Percentiles rank a stretch among this genome's conserved stretches.
These are phyloP conservation scores for Scatophagus argus DNA, from an alignment of 2,113 vertebrate genomes.

Conservation along the genomic window DNA sequence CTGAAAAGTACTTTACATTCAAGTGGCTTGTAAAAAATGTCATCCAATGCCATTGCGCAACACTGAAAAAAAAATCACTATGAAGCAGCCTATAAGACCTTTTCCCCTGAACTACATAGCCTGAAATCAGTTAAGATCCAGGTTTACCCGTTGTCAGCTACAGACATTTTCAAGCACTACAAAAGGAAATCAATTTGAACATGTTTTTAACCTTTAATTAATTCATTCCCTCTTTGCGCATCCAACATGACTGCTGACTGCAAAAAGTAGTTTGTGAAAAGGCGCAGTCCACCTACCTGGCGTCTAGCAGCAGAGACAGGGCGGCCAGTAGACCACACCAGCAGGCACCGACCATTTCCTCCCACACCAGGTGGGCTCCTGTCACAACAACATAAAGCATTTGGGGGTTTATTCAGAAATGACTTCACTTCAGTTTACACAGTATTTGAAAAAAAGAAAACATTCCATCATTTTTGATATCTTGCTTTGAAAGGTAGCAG, in stretches of 20 bases:
- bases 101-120: not conserved
- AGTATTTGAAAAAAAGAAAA: not conserved
- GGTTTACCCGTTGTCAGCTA: not conserved
- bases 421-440: not conserved
- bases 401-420: not conserved
- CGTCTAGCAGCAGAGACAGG: slow-evolving; percentile 95
- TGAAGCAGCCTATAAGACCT: too few relatives aligned
- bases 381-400: slow-evolving; percentile 54
- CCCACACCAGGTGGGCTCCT: slow-evolving; percentile 95
- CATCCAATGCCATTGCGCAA: too few relatives aligned
- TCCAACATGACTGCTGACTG: not conserved
- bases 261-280: not conserved
- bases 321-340: slow-evolving; percentile 99
- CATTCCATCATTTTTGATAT: not conserved
- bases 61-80: not conserved
- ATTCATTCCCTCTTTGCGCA: not conserved
- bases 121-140: not conserved
- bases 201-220: not conserved
- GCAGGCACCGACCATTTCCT: slow-evolving; percentile 98
- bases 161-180: not conserved
- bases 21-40: too few relatives aligned
- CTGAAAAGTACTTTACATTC: too few relatives aligned
- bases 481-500: not conserved
- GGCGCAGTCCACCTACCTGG: slow-evolving; percentile 86
- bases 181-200: not conserved